Evolutionary conservation across 2,113 vertebrate genomes (phyloP).

Genomic region (Cricetomys ansorgei): DNA sequence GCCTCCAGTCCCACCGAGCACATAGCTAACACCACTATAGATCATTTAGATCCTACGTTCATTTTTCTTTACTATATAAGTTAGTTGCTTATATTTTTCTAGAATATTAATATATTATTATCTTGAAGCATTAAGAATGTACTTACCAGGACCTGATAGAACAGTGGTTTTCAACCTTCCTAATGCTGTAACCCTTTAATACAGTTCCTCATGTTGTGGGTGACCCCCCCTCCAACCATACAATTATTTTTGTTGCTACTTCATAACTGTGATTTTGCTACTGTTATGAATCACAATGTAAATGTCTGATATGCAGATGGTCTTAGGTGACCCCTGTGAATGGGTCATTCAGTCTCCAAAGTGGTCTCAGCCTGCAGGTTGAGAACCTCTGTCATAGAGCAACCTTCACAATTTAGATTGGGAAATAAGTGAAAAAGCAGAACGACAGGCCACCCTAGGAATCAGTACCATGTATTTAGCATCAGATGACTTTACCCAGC

Average conservation of each 20-base stretch:
- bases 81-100: not conserved
- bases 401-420: not conserved
- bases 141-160: not conserved
- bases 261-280: too few relatives aligned
- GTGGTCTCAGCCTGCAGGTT: too few relatives aligned
- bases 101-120: not conserved
- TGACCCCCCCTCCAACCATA: too few relatives aligned
- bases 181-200: too few relatives aligned
- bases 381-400: too few relatives aligned
- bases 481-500: not conserved
- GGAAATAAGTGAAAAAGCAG: not conserved
- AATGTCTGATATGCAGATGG: too few relatives aligned
- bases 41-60: not conserved
- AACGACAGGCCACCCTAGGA: not conserved
- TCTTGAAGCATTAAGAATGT: not conserved
- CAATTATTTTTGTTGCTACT: too few relatives aligned
- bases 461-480: not conserved
- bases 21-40: not conserved
- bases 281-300: too few relatives aligned
- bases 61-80: not conserved
- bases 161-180: too few relatives aligned
- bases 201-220: too few relatives aligned
- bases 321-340: too few relatives aligned
- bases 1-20: not conserved
- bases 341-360: too few relatives aligned